Conservation (phyloP, 2,113 vertebrate genomes). For the Pteruthius melanotis region DNA sequence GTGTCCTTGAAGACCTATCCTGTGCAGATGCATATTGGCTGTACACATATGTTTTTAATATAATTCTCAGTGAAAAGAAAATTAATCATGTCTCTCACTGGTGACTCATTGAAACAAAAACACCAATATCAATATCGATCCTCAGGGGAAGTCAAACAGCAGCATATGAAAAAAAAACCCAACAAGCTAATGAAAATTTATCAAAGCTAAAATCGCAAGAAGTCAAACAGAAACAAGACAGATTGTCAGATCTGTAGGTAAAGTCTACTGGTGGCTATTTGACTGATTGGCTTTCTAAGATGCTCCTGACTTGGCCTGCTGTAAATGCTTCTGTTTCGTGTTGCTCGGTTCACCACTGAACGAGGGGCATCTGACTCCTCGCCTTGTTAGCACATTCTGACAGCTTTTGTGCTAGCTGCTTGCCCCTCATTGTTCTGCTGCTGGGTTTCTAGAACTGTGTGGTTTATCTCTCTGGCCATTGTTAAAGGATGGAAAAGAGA, state of each 20-base stretch:
- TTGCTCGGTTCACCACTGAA: neutral
- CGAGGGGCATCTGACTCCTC: neutral
- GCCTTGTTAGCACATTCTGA: neutral
- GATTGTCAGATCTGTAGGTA: neutral
- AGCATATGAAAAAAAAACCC: accelerated
- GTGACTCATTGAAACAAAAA: neutral
- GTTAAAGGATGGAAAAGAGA: neutral
- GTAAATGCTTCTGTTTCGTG: neutral
- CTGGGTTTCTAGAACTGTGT: neutral
- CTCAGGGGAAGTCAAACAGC: neutral
- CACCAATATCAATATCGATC: neutral
- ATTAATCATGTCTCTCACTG: accelerated
- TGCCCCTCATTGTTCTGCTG: neutral
- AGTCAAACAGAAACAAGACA: neutral
- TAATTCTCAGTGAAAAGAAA: neutral
- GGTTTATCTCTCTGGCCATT: neutral
- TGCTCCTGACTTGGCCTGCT: neutral
- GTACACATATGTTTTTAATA: neutral
- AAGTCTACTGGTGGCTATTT: neutral
- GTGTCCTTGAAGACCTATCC: neutral
- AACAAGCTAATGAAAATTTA: neutral
- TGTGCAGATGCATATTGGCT: neutral
- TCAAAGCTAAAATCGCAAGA: neutral
- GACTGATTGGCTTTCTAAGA: neutral
- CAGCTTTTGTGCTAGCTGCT: neutral